Evolutionary conservation across 2,888 invertebrate species (phyloP).

Genomic region (Ctena decussata): DNA sequence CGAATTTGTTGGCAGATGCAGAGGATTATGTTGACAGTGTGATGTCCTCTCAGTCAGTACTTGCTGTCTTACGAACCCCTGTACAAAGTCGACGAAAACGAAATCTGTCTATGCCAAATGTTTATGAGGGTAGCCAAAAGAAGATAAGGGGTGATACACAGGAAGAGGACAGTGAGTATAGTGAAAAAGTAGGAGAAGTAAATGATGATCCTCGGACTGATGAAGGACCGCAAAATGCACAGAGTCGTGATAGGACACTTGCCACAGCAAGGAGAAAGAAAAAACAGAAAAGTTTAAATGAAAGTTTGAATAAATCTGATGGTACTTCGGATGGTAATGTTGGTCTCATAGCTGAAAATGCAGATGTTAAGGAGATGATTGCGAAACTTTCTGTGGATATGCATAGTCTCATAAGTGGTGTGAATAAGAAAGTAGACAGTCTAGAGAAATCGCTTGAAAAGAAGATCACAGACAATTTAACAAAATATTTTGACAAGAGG

Average conservation of each 20-base stretch:
- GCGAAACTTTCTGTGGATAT: background rate
- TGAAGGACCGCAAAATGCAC: too few species aligned
- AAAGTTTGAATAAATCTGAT: background rate
- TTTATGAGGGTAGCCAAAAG: too few species aligned
- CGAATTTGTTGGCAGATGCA: too few species aligned
- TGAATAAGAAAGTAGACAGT: background rate
- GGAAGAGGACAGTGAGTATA: too few species aligned
- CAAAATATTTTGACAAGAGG: conserved; percentile 11
- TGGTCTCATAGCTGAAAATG: background rate
- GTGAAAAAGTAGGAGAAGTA: too few species aligned
- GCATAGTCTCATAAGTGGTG: background rate
- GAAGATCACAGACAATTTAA: background rate
- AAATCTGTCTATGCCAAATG: too few species aligned
- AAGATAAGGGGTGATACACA: too few species aligned
- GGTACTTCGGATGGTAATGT: background rate
- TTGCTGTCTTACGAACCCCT: too few species aligned
- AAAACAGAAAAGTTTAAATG: background rate
- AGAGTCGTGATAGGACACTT: background rate
- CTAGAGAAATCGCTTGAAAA: background rate
- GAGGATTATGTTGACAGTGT: too few species aligned
- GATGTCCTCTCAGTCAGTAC: too few species aligned
- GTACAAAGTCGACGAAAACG: too few species aligned
- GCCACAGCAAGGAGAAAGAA: background rate
- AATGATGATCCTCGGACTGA: background rate
- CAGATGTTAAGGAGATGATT: background rate